These are phyloP conservation scores for Syrrhaptes paradoxus DNA, from an alignment of 2,113 vertebrate species.

Conservation along the genomic window DNA sequence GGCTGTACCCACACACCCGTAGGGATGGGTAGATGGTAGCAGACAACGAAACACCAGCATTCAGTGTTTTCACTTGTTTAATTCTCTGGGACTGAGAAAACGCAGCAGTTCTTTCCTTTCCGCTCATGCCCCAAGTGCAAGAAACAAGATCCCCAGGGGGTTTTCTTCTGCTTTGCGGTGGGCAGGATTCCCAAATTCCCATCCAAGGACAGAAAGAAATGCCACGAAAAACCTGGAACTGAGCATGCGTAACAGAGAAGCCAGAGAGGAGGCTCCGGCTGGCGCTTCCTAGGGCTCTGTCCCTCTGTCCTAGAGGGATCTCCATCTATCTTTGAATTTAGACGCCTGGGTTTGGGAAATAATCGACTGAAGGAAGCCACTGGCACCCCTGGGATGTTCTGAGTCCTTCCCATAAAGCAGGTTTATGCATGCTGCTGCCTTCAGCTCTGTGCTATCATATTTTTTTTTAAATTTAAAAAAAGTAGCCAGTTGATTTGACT, in stretches of 20 bases:
- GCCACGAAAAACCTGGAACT: background rate
- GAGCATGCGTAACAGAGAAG: conserved; percentile 46
- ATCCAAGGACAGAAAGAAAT: background rate
- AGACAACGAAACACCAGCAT: conserved; percentile 55
- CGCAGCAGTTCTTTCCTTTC: background rate
- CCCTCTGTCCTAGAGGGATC: background rate
- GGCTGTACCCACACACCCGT: background rate
- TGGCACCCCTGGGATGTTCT: background rate
- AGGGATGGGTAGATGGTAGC: conserved; percentile 66
- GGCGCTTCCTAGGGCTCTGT: background rate
- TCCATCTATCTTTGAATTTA: background rate
- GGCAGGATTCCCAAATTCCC: background rate
- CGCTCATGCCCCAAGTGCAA: background rate
- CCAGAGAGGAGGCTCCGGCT: conserved; percentile 3
- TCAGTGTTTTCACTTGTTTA: background rate
- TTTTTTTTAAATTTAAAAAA: background rate
- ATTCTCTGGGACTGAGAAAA: conserved; percentile 19
- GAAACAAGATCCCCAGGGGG: background rate
- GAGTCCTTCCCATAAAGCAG: background rate
- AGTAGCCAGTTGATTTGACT: background rate
- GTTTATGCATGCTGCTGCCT: background rate
- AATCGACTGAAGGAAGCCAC: background rate
- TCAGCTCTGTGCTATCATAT: background rate
- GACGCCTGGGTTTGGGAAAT: background rate
- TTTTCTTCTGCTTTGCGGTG: background rate